Conservation (phyloP, 37 sponge, comb jelly and placozoan species). For the Tethya wilhelma region DNA sequence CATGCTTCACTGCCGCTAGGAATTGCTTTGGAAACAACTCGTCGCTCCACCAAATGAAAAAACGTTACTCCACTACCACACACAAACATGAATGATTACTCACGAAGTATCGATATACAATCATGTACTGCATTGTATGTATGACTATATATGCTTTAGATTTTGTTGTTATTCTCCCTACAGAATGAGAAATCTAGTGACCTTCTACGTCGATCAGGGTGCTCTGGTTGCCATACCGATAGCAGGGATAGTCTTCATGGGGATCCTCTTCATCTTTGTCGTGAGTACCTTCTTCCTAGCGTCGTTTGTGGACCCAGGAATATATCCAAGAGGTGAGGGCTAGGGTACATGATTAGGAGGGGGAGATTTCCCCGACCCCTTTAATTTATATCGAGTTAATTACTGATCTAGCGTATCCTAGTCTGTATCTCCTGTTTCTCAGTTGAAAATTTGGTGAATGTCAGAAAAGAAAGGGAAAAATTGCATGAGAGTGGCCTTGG, state of each 20-base stretch:
- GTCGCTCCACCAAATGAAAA: too few species aligned
- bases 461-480: too few species aligned
- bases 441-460: too few species aligned
- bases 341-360: not conserved
- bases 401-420: too few species aligned
- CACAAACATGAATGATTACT: conserved; percentile 38
- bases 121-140: not conserved
- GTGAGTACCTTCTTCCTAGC: conserved; percentile 81
- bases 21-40: too few species aligned
- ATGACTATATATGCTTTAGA: too few species aligned
- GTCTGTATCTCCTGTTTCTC: too few species aligned
- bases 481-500: too few species aligned
- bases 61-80: too few species aligned
- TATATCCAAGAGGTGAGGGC: conserved; percentile 89
- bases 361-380: too few species aligned
- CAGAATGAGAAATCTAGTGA: conserved; percentile 65
- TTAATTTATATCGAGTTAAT: too few species aligned
- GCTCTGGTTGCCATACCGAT: conserved; percentile 50
- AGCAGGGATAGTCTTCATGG: conserved; percentile 58
- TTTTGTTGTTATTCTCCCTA: not conserved
- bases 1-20: too few species aligned
- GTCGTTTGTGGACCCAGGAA: conserved; percentile 96
- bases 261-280: conserved; percentile 78
- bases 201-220: not conserved
- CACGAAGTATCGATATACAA: not conserved